phyloP scores from a whole-genome alignment of 2,797 vertebrate genomes.

The Squalus acanthias region DNA sequence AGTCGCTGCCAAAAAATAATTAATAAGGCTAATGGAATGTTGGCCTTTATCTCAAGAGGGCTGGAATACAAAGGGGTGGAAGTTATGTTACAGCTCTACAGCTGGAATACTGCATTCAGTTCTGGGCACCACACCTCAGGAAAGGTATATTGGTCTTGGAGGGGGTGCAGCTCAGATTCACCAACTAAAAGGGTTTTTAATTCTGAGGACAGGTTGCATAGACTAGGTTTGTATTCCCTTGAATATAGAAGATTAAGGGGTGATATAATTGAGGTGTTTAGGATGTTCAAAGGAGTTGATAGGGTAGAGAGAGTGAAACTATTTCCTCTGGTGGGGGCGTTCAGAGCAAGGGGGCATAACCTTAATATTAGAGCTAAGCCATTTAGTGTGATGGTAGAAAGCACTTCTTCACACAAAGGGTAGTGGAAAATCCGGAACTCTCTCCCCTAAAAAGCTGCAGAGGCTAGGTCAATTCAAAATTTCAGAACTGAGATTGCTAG shows the following conservation, averaged over 20 bases:
- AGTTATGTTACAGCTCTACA: background rate
- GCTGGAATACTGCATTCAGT: background rate
- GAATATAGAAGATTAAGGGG: background rate
- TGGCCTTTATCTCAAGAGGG: background rate
- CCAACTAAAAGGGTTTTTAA: background rate
- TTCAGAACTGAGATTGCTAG: too few relatives aligned
- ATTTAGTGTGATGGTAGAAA: too few relatives aligned
- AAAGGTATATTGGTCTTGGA: background rate
- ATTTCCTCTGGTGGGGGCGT: background rate
- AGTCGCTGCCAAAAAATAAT: too few relatives aligned
- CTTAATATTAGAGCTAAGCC: too few relatives aligned
- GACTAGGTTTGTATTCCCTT: background rate
- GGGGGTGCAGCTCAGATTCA: background rate
- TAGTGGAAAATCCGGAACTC: too few relatives aligned
- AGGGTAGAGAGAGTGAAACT: background rate
- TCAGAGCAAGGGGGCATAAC: too few relatives aligned
- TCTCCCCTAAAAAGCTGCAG: too few relatives aligned
- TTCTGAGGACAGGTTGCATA: background rate
- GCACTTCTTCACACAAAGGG: too few relatives aligned
- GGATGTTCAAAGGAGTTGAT: background rate
- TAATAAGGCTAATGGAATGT: background rate
- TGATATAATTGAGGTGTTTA: background rate
- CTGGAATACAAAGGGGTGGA: background rate
- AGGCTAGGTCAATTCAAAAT: too few relatives aligned
- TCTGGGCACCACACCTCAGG: background rate